These are phyloP conservation scores for Ptilonorhynchus violaceus DNA, from an alignment of 2,113 vertebrate species.

Conservation along the genomic window DNA sequence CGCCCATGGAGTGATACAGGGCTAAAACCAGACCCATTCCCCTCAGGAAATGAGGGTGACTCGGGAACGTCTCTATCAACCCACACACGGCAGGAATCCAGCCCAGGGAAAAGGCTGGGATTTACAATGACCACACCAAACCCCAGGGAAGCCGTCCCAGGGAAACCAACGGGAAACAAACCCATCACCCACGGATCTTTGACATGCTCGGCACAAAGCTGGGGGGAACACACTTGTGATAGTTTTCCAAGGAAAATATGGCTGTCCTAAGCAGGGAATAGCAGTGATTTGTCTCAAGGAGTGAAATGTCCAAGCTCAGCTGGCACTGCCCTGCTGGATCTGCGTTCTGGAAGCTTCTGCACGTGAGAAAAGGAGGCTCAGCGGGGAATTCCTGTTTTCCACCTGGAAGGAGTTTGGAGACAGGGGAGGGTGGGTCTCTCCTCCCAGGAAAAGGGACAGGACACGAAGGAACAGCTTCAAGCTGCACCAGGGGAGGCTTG, in stretches of 20 bases:
- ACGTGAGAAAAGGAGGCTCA: not conserved
- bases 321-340: not conserved
- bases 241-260: not conserved
- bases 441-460: not conserved
- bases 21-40: not conserved
- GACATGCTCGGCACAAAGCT: not conserved
- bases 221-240: not conserved
- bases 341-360: not conserved
- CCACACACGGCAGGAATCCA: not conserved
- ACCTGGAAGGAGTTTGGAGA: not conserved
- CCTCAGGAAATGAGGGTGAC: not conserved
- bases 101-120: not conserved
- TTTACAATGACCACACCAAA: not conserved
- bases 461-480: not conserved
- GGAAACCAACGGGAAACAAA: constrained; percentile 1
- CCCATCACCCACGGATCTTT: not conserved
- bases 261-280: not conserved
- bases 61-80: not conserved
- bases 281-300: not conserved
- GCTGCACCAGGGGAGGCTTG: not conserved
- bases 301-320: not conserved
- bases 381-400: not conserved
- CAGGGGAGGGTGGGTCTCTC: not conserved
- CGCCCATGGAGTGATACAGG: not conserved
- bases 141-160: not conserved